Percentiles rank a stretch among this genome's conserved stretches.
phyloP scores from a whole-genome alignment of 2,113 vertebrate genomes.

The Carassius carassius region DNA sequence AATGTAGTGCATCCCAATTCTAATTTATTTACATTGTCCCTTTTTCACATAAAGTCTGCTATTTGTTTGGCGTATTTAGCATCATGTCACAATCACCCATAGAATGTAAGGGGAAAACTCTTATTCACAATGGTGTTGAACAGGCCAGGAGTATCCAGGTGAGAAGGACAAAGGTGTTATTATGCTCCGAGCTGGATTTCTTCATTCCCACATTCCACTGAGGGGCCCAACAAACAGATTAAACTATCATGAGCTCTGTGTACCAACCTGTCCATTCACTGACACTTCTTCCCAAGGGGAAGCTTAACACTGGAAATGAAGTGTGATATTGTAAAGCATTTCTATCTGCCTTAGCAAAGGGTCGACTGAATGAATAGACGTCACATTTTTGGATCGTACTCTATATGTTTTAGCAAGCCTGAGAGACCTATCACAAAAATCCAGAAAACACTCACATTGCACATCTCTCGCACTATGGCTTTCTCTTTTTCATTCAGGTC shows the following conservation, averaged over 20 bases:
- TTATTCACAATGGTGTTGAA: not conserved
- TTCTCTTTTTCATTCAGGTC: conserved; percentile 84
- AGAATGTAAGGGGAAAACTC: not conserved
- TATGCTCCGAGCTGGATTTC: conserved; percentile 64
- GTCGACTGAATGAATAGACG: not conserved
- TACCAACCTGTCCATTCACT: not conserved
- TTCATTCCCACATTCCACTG: conserved; percentile 66
- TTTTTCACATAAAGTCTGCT: not conserved
- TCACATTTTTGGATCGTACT: not conserved
- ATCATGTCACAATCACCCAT: not conserved
- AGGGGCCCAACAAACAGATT: conserved; percentile 54
- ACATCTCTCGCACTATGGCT: conserved; percentile 82
- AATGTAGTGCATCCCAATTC: no score
- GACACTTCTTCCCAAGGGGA: not conserved
- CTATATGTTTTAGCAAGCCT: not conserved
- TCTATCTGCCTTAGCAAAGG: not conserved
- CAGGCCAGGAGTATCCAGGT: not conserved
- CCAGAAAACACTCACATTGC: conserved; percentile 79
- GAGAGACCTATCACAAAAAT: not conserved
- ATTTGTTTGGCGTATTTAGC: no score
- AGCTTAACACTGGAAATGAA: not conserved
- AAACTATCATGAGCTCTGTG: conserved; percentile 30
- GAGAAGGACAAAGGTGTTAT: conserved; percentile 63
- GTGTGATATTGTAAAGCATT: not conserved
- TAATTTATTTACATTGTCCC: no score